Conservation (phyloP, 2,797 vertebrate genomes). For the Cuniculus paca region DNA sequence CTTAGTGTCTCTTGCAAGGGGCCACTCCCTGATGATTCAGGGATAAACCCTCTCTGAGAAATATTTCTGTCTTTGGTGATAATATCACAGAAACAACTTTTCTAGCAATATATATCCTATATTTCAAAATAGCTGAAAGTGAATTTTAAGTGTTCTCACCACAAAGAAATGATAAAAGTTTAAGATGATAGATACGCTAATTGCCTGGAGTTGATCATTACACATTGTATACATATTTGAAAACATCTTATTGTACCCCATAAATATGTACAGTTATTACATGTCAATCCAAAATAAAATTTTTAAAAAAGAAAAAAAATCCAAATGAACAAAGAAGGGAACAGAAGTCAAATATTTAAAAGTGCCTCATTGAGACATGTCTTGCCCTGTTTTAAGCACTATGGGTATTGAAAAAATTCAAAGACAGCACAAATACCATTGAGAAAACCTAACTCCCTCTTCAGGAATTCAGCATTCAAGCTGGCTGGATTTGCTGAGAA, state of each 20-base stretch:
- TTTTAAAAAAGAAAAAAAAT: background rate
- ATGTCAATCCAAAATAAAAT: background rate
- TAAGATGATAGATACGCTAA: background rate
- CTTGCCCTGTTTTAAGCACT: constrained; percentile 27
- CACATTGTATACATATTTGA: background rate
- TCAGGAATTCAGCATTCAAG: constrained; percentile 26
- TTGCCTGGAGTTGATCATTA: background rate
- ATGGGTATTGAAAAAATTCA: constrained; percentile 43
- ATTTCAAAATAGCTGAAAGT: constrained; percentile 25
- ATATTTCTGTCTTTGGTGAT: background rate
- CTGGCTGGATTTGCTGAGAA: background rate
- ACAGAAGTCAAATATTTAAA: constrained; percentile 40
- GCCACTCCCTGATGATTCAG: background rate
- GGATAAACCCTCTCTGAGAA: constrained; percentile 1
- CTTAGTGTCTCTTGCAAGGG: background rate
- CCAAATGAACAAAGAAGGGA: background rate
- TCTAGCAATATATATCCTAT: background rate
- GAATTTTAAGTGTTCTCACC: background rate
- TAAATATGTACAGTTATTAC: background rate
- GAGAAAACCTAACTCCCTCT: background rate
- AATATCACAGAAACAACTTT: constrained; percentile 48
- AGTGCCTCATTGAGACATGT: no score
- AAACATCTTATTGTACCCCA: background rate
- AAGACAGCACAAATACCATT: constrained; percentile 15
- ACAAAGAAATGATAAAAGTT: background rate